Percentiles rank a stretch among this genome's conserved stretches.
Evolutionary conservation across 2,888 invertebrate genomes (phyloP).

Genomic region (Eristalis arbustorum): DNA sequence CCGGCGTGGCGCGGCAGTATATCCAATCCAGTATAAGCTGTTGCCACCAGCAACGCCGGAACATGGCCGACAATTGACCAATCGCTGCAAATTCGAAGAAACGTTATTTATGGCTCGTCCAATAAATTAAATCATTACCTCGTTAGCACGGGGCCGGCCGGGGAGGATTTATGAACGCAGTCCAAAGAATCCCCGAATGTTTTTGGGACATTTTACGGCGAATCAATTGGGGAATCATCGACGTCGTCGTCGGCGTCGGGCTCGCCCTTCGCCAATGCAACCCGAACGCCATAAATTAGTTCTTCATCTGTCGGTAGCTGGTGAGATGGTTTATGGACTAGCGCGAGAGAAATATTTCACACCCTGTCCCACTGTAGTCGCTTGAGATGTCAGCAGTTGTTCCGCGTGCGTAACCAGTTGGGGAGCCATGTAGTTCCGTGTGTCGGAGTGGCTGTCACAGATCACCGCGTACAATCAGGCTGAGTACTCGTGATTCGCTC

Average conservation of each 20-base stretch:
- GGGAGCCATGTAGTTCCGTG: neutral
- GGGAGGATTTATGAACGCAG: slow-evolving; percentile 49
- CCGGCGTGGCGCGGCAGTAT: neutral
- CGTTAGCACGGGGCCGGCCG: slow-evolving; percentile 66
- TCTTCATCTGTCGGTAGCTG: slow-evolving; percentile 25
- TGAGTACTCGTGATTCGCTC: slow-evolving; percentile 2
- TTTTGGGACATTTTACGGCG: slow-evolving; percentile 26
- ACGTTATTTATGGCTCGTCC: slow-evolving; percentile 75
- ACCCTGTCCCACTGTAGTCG: neutral
- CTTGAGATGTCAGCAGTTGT: neutral
- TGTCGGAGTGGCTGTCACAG: neutral
- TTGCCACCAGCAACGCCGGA: slow-evolving; percentile 24
- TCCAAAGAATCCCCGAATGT: slow-evolving; percentile 34
- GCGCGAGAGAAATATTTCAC: neutral
- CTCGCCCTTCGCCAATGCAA: slow-evolving; percentile 2
- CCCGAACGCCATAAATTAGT: slow-evolving; percentile 28
- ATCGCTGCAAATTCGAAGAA: slow-evolving; percentile 67
- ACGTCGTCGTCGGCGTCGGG: slow-evolving; percentile 24
- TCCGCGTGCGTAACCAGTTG: neutral
- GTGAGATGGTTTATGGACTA: slow-evolving; percentile 14
- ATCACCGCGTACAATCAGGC: slow-evolving; percentile 41
- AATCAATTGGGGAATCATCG: slow-evolving; percentile 46
- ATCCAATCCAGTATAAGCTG: neutral
- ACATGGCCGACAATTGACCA: slow-evolving; percentile 62
- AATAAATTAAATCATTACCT: slow-evolving; percentile 77